Percentiles rank a stretch among this genome's conserved stretches.
Evolutionary conservation across 2,797 vertebrate species (phyloP).

Genomic region (Falco cherrug): DNA sequence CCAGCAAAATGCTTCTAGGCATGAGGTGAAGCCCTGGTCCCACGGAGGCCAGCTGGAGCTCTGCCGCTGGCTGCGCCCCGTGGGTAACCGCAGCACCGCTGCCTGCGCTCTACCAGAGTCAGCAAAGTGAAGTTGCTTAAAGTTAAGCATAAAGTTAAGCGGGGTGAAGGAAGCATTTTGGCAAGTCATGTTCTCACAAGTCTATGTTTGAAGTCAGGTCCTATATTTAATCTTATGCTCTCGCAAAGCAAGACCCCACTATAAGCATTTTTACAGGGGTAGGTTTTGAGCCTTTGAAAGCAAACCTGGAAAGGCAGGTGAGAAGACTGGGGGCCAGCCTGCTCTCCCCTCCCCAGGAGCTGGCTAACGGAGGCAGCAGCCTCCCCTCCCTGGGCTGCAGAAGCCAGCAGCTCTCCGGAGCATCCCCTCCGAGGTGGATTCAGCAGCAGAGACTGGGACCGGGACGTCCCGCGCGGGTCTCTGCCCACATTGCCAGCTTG

Average conservation of each 20-base stretch:
- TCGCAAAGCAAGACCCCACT: background rate
- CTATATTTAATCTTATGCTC: background rate
- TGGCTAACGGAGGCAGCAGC: background rate
- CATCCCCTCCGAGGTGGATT: background rate
- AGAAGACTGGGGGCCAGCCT: background rate
- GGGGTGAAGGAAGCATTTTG: background rate
- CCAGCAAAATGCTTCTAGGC: background rate
- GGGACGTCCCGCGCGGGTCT: background rate
- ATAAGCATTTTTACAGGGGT: background rate
- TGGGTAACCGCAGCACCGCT: background rate
- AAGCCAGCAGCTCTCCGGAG: background rate
- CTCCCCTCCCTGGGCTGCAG: background rate
- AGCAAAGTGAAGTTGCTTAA: background rate
- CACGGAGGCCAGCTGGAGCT: background rate
- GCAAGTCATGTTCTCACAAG: background rate
- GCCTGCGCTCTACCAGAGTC: background rate
- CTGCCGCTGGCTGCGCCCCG: background rate
- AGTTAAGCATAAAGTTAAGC: background rate
- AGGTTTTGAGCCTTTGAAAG: background rate
- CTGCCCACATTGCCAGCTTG: background rate
- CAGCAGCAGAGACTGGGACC: rapidly evolving
- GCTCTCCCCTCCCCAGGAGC: background rate
- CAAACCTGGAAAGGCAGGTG: background rate
- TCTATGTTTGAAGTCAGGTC: background rate
- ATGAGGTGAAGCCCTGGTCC: background rate